phyloP scores from a whole-genome alignment of 2,888 invertebrate species.

The Ectemnius cavifrons region DNA sequence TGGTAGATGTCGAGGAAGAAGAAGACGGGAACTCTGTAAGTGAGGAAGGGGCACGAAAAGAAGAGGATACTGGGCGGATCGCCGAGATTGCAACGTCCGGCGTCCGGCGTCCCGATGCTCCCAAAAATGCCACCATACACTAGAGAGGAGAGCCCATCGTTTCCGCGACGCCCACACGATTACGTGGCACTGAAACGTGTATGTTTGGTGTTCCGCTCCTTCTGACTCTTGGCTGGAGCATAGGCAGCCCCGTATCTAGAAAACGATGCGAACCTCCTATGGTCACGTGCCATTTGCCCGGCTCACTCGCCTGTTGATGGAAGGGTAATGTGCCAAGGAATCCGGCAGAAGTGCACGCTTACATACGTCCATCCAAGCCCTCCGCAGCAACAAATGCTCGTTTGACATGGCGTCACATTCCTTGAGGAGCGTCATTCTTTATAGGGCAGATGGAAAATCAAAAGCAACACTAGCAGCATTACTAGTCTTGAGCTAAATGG shows the following conservation, averaged over 20 bases:
- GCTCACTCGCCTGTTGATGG: slow-evolving; percentile 1
- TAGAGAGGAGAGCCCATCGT: slow-evolving; percentile 35
- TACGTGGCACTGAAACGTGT: slow-evolving; percentile 59
- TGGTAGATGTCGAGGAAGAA: slow-evolving; percentile 52
- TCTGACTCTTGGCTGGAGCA: slow-evolving; percentile 47
- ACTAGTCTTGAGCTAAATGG: too few relatives aligned
- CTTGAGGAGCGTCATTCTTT: too few relatives aligned
- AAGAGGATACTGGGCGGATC: slow-evolving; percentile 53
- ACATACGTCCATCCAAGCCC: background rate
- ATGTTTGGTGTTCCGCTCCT: slow-evolving; percentile 3
- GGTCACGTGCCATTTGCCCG: slow-evolving; percentile 35
- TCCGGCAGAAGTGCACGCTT: background rate
- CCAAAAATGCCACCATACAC: slow-evolving; percentile 53
- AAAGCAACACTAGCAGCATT: too few relatives aligned
- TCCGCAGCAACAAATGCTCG: too few relatives aligned
- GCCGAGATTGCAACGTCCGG: slow-evolving; percentile 72
- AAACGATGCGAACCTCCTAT: slow-evolving; percentile 33
- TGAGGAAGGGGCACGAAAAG: slow-evolving; percentile 28
- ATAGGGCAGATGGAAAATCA: too few relatives aligned
- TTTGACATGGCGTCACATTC: too few relatives aligned
- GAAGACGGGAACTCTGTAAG: too few relatives aligned
- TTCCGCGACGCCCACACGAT: slow-evolving; percentile 68
- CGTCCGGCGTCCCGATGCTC: slow-evolving; percentile 70
- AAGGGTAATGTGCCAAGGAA: slow-evolving; percentile 1
- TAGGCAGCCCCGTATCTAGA: slow-evolving; percentile 26